Evolutionary conservation across 2,113 vertebrate genomes (phyloP).

Genomic region (Stercorarius parasiticus): DNA sequence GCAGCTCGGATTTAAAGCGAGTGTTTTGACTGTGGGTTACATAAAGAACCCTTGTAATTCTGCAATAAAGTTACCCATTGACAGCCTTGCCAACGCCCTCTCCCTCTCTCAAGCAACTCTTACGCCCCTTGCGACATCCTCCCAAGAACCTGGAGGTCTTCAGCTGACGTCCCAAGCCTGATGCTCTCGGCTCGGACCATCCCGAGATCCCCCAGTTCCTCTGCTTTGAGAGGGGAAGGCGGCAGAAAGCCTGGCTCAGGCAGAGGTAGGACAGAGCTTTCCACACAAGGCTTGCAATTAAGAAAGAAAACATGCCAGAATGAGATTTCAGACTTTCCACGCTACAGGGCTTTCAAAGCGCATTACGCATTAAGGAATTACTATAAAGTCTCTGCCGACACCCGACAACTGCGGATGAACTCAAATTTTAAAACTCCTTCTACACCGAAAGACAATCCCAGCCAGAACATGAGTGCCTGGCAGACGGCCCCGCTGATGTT

Average conservation of each 20-base stretch:
- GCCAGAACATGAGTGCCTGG: slow-evolving; percentile 18
- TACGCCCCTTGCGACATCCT: neutral
- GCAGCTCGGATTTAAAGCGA: slow-evolving; percentile 2
- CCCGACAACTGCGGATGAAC: neutral
- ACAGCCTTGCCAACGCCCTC: slow-evolving; percentile 33
- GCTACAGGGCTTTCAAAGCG: slow-evolving; percentile 15
- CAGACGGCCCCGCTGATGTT: neutral
- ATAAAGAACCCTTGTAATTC: slow-evolving; percentile 59
- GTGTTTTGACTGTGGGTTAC: slow-evolving; percentile 52
- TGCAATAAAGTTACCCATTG: slow-evolving; percentile 41
- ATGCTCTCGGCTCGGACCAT: neutral
- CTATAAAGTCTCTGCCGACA: slow-evolving; percentile 11
- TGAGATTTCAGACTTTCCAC: slow-evolving; percentile 53
- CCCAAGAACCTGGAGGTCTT: neutral
- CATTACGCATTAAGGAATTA: neutral
- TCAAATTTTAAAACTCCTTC: slow-evolving; percentile 10
- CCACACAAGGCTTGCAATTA: slow-evolving; percentile 21
- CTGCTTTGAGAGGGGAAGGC: neutral
- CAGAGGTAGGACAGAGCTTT: slow-evolving; percentile 1
- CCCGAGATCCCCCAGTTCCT: neutral
- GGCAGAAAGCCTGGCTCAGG: neutral
- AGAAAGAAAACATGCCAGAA: slow-evolving; percentile 26
- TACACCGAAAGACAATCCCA: neutral
- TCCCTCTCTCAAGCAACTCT: neutral
- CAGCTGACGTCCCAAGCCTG: neutral